Base-by-base conservation (phyloP, 2,888 invertebrate genomes). In the Chelonus formosanus region DNA sequence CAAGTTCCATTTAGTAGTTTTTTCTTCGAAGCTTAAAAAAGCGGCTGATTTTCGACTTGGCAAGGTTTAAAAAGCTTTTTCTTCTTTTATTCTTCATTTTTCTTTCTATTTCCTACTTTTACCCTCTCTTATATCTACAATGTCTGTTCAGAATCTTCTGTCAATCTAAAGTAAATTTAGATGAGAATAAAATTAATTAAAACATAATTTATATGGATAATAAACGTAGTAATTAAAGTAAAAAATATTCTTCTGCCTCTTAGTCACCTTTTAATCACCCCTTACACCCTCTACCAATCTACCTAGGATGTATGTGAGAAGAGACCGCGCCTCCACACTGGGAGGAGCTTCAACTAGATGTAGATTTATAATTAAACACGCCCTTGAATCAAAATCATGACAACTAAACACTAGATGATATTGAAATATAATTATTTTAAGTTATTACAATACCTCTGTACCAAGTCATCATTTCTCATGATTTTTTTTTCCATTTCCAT, bases 361-460 rank as follows among this genome's bases (percentile, higher is more conserved):
- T 81, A 82, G 81, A 84, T 84, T 83, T 82, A 83, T 84, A 84
- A 84, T 84, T 84, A 84, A 84, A 84, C 84, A 83, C 83, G 84
- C 84, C 84, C 84, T 83, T 84, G 82, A 83, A 84, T 83, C 82
- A 82, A 83, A 84, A 84, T 84, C 84, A 84, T 83, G 82, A 80
- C 83, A 79, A 78, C 74, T 76, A 40, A 40, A 40, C 20, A 20
- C 20, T 20, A 20, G 20, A 2, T 20, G 20, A 20, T 20, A 20
- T 20, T 20, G 20, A 20, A 20, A 20, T 20, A 20, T 20, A 20
- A 20, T 20, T 1, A 20, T 20, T 20, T 20, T 20, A 20, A 20
- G 20, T 20, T 2, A 20, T 20, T 2, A 20, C 20, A 20, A 20
- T 20, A 20, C 20, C 20, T 20, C 20, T 1, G 2, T 20, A 20